phyloP scores from a whole-genome alignment of 2,888 invertebrate genomes.

The Watsonalla cultraria region DNA sequence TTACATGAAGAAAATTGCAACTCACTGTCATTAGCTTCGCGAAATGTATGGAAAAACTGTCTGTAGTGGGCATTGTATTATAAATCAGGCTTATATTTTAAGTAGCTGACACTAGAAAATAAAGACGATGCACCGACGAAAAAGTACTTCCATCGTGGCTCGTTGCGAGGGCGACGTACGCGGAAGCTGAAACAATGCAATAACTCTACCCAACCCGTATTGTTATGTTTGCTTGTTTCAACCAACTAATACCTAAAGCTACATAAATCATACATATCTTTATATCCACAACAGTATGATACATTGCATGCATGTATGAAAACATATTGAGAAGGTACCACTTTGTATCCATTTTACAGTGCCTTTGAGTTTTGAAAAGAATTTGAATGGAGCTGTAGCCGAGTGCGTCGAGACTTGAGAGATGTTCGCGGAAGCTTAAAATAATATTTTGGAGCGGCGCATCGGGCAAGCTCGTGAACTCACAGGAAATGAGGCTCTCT shows the following conservation, averaged over 20 bases:
- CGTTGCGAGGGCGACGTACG: constrained; percentile 38
- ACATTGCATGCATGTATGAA: too few relatives aligned
- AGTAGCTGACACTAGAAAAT: constrained; percentile 38
- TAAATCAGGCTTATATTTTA: constrained; percentile 7
- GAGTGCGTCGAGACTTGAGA: constrained; percentile 47
- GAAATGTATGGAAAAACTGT: constrained; percentile 5
- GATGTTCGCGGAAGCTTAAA: constrained; percentile 68
- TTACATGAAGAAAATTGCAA: too few relatives aligned
- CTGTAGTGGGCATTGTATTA: constrained; percentile 36
- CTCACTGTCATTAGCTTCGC: background rate
- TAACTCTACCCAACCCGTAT: constrained; percentile 39
- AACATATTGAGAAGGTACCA: too few relatives aligned
- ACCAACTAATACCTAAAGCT: background rate
- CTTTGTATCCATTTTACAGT: too few relatives aligned
- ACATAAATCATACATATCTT: constrained; percentile 4
- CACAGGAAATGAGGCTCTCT: constrained; percentile 73
- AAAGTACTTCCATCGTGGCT: constrained; percentile 52
- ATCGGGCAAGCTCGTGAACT: constrained; percentile 49
- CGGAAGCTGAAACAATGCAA: constrained; percentile 48
- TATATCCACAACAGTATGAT: too few relatives aligned
- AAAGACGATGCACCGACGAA: constrained; percentile 33
- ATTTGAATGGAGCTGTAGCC: constrained; percentile 39
- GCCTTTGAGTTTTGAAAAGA: background rate
- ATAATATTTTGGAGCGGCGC: constrained; percentile 67
- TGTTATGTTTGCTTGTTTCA: constrained; percentile 26